Conservation (phyloP, 2,888 invertebrate genomes). For the Andricus curvator region DNA sequence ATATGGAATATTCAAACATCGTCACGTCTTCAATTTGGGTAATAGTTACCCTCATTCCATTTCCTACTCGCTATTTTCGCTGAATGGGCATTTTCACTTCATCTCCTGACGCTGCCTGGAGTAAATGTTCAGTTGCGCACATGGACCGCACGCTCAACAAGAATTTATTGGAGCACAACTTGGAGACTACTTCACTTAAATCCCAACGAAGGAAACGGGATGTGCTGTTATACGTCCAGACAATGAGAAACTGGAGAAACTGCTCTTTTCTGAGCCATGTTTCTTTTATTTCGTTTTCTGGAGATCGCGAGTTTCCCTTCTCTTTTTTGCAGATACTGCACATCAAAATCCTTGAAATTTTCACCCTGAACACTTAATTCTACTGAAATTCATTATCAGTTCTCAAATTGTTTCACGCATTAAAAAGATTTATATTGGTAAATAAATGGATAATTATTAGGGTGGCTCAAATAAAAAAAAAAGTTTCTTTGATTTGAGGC, state of each 20-base stretch:
- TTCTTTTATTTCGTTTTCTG: slow-evolving; percentile 37
- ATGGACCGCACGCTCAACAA: slow-evolving; percentile 40
- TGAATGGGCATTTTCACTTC: slow-evolving; percentile 40
- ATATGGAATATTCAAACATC: slow-evolving; percentile 38
- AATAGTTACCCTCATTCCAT: slow-evolving; percentile 31
- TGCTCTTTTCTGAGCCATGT: slow-evolving; percentile 35
- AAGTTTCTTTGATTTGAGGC: no score
- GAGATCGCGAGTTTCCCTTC: slow-evolving; percentile 27
- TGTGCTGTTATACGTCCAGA: slow-evolving; percentile 41
- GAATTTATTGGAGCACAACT: slow-evolving; percentile 40
- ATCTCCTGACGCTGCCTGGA: slow-evolving; percentile 38
- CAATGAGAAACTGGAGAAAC: slow-evolving; percentile 41
- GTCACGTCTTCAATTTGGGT: slow-evolving; percentile 39
- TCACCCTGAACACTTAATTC: neutral
- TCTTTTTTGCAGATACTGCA: slow-evolving; percentile 17
- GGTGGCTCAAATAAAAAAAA: no score
- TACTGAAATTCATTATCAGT: no score
- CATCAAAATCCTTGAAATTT: slow-evolving; percentile 15
- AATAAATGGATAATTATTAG: no score
- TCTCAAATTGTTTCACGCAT: no score
- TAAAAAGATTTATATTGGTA: no score
- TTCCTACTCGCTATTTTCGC: slow-evolving; percentile 35
- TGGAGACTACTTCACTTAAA: slow-evolving; percentile 42
- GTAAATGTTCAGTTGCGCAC: slow-evolving; percentile 40
- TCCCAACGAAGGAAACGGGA: slow-evolving; percentile 41